Conservation (phyloP, 2,113 vertebrate genomes). For the Vanacampus margaritifer region DNA sequence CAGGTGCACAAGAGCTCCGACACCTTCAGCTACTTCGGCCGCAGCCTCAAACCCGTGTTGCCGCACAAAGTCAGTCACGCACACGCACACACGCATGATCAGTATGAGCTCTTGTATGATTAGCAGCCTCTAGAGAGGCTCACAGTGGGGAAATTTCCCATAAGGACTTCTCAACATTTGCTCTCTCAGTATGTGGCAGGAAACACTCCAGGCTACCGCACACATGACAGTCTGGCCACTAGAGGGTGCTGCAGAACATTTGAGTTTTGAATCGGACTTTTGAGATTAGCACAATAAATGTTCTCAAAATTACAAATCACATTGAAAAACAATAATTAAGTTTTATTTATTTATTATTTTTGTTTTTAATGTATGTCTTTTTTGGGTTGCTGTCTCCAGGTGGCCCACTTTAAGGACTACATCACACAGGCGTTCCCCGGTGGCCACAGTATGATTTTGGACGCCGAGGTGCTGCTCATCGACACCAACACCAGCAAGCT, state of each 20-base stretch:
- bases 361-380: not conserved
- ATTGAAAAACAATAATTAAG: too few species aligned
- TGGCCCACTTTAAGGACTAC: slow-evolving; percentile 95
- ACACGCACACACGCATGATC: slow-evolving; percentile 16
- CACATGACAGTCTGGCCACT: slow-evolving; percentile 16
- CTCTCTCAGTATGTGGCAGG: slow-evolving; percentile 9
- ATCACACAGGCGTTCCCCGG: slow-evolving; percentile 92
- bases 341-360: too few species aligned
- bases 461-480: slow-evolving; percentile 94
- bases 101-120: slow-evolving; percentile 18
- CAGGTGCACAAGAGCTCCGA: slow-evolving; percentile 95
- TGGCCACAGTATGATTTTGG: slow-evolving; percentile 93
- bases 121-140: slow-evolving; percentile 10
- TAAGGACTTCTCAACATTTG: slow-evolving; percentile 16
- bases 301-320: too few species aligned
- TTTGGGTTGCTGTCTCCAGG: slow-evolving; percentile 67
- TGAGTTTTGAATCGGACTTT: too few species aligned
- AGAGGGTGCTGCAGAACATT: slow-evolving; percentile 33
- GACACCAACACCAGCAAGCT: slow-evolving; percentile 92
- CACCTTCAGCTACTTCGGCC: slow-evolving; percentile 94
- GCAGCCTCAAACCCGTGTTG: slow-evolving; percentile 95
- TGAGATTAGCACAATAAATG: too few species aligned
- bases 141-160: slow-evolving; percentile 17
- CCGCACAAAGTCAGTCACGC: slow-evolving; percentile 85
- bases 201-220: not conserved